These are phyloP conservation scores for Cantharis rufa DNA, from an alignment of 2,888 invertebrate genomes.

Conservation along the genomic window DNA sequence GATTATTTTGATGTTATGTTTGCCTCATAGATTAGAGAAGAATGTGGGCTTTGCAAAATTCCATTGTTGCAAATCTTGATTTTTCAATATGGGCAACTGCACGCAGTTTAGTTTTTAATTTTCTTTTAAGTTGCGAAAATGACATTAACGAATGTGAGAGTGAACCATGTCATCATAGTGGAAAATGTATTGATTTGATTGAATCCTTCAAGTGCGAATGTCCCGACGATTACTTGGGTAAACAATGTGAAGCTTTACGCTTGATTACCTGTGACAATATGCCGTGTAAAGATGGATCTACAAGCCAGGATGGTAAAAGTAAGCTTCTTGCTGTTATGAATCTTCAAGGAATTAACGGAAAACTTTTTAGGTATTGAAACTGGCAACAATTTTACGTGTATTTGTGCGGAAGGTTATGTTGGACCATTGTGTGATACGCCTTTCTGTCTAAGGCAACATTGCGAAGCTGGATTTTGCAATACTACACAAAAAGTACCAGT, in stretches of 20 bases:
- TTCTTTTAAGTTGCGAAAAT: conserved; percentile 65
- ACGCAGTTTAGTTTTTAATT: not conserved
- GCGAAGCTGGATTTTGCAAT: conserved; percentile 68
- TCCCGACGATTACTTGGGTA: conserved; percentile 74
- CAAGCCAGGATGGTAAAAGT: conserved; percentile 69
- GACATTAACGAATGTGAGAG: conserved; percentile 86
- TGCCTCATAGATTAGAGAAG: no score
- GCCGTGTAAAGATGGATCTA: conserved; percentile 74
- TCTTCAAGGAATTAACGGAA: conserved; percentile 2
- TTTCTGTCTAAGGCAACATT: conserved; percentile 70
- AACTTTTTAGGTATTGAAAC: conserved; percentile 65
- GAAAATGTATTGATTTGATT: conserved; percentile 72
- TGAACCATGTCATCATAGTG: conserved; percentile 79
- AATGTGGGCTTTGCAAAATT: no score
- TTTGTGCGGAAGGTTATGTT: conserved; percentile 75
- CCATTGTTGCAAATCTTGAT: no score
- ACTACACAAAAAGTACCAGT: conserved; percentile 58
- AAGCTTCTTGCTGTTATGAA: conserved; percentile 42
- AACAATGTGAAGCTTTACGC: conserved; percentile 71
- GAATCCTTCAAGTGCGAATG: conserved; percentile 78
- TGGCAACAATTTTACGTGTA: conserved; percentile 84
- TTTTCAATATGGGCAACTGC: no score
- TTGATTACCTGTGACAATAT: conserved; percentile 75
- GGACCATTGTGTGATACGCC: conserved; percentile 75
- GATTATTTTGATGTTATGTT: no score